Evolutionary conservation across 2,888 invertebrate genomes (phyloP).

Genomic region (Crocallis elinguaria): DNA sequence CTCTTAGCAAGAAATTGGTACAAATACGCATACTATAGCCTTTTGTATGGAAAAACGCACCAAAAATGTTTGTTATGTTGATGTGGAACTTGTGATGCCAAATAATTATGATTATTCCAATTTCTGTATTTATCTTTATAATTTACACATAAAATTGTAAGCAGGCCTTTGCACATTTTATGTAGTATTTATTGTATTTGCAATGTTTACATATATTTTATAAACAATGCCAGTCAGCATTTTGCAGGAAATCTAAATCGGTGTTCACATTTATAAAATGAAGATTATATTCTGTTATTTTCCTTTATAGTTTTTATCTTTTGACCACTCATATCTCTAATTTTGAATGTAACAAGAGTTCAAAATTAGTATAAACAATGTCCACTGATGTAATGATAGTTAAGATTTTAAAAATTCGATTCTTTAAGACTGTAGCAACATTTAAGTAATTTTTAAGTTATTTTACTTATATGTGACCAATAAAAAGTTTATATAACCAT

Average conservation of each 20-base stretch:
- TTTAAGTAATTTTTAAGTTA: constrained; percentile 69
- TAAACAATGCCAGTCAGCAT: constrained; percentile 74
- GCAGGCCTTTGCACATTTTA: constrained; percentile 68
- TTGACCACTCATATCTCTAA: constrained; percentile 34
- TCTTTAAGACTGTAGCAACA: constrained; percentile 64
- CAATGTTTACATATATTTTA: constrained; percentile 53
- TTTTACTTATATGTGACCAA: constrained; percentile 81
- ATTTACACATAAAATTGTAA: constrained; percentile 48
- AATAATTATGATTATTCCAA: constrained; percentile 30
- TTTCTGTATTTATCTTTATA: constrained; percentile 21
- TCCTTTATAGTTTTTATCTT: constrained; percentile 37
- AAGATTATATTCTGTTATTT: constrained; percentile 27
- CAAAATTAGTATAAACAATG: constrained; percentile 45
- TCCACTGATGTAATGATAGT: constrained; percentile 47
- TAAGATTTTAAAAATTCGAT: constrained; percentile 55
- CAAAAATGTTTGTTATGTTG: constrained; percentile 24
- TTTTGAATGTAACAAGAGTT: constrained; percentile 30
- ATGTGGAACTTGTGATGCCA: constrained; percentile 48
- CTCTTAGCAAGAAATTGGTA: constrained; percentile 39
- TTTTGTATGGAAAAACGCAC: constrained; percentile 15
- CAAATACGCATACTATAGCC: constrained; percentile 38
- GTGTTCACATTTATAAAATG: constrained; percentile 42
- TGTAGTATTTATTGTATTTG: constrained; percentile 54
- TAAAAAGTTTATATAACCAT: constrained; percentile 66
- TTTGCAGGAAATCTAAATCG: constrained; percentile 48